Conservation (phyloP, 2,113 vertebrate genomes). For the Pseudonaja textilis region DNA sequence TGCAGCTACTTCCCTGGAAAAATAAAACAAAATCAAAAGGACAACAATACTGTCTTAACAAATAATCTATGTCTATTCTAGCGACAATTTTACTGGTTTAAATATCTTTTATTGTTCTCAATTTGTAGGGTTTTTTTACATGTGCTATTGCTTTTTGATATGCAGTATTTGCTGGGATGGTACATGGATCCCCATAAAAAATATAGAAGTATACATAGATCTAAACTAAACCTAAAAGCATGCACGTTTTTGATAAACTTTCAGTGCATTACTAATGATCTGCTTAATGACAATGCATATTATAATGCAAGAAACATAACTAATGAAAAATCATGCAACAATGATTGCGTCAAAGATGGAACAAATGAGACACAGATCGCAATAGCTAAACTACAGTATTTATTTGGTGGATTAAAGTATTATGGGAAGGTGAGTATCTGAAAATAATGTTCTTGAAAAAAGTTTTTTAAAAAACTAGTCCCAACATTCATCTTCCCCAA, state of each 20-base stretch:
- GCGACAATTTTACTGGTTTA: constrained; percentile 27
- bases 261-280: neutral
- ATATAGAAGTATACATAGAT: neutral
- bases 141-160: neutral
- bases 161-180: neutral
- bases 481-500: neutral
- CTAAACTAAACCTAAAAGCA: neutral
- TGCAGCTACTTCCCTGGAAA: neutral
- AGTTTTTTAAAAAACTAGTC: neutral
- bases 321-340: neutral
- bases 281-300: neutral
- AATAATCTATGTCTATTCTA: constrained; percentile 20
- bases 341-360: neutral
- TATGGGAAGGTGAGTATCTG: neutral
- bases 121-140: constrained; percentile 21
- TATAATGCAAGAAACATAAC: neutral
- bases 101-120: constrained; percentile 48
- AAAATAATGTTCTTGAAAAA: neutral
- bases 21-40: constrained; percentile 39
- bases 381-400: neutral
- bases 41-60: constrained; percentile 38
- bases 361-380: neutral
- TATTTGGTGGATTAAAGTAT: neutral
- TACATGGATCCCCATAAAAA: neutral
- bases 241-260: neutral